Conservation (phyloP, 2,113 vertebrate species). For the Hipposideros armiger region DNA sequence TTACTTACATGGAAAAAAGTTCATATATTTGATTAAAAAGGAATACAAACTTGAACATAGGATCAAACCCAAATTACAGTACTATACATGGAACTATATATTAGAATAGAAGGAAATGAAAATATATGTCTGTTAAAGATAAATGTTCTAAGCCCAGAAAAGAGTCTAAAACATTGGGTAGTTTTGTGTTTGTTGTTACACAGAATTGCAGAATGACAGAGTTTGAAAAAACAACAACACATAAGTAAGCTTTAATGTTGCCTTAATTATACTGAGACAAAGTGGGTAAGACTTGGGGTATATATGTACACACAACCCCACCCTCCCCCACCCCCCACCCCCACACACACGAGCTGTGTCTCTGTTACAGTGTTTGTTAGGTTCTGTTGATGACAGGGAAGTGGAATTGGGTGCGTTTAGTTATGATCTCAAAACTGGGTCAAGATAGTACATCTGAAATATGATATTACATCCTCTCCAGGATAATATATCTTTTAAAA, state of each 20-base stretch:
- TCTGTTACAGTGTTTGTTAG: background rate
- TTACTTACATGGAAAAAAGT: background rate
- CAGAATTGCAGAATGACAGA: background rate
- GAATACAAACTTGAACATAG: background rate
- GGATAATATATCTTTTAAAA: background rate
- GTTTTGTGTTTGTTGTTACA: background rate
- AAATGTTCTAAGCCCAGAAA: background rate
- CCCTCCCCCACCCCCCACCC: too few species aligned
- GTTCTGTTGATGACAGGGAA: background rate
- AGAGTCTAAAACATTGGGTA: background rate
- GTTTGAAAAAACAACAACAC: background rate
- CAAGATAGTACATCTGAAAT: background rate
- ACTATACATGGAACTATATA: background rate
- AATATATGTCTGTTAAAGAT: background rate
- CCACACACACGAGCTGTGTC: background rate
- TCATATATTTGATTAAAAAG: background rate
- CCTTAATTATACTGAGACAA: background rate
- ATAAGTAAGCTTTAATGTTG: background rate
- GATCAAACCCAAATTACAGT: background rate
- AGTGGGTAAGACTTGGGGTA: rapidly evolving
- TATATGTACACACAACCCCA: background rate
- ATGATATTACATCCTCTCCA: background rate
- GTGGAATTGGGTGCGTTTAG: background rate
- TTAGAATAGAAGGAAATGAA: background rate
- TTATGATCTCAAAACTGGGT: background rate